Evolutionary conservation across 1,140 invertebrate genomes (phyloP).

Genomic region (Cydia amplana): DNA sequence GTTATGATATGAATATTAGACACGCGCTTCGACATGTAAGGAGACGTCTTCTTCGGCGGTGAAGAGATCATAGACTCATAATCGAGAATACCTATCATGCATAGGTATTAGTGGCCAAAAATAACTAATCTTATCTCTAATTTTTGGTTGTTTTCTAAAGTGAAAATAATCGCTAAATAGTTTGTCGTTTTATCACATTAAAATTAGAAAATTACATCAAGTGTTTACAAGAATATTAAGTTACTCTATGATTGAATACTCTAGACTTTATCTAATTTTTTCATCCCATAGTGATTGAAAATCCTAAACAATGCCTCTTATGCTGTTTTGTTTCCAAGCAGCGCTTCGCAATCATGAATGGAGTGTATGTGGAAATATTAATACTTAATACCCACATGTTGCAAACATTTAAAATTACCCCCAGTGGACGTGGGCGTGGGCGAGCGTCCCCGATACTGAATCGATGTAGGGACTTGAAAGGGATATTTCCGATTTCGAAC

Average conservation of each 20-base stretch:
- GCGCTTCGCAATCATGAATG: conserved; percentile 52
- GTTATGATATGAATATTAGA: neutral
- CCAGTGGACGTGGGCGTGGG: neutral
- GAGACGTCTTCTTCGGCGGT: neutral
- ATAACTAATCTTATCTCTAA: too few species aligned
- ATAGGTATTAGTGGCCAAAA: too few species aligned
- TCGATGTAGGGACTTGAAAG: neutral
- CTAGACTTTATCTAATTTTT: too few species aligned
- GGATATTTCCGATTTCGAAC: conserved; percentile 4
- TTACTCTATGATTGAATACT: too few species aligned
- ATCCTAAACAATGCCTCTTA: neutral
- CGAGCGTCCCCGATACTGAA: neutral
- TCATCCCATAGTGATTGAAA: neutral
- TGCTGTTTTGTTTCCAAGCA: neutral
- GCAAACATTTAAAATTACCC: conserved; percentile 8
- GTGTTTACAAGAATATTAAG: too few species aligned
- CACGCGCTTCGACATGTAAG: neutral
- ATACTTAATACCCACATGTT: conserved; percentile 35
- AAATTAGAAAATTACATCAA: too few species aligned
- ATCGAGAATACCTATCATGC: too few species aligned
- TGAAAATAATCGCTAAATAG: too few species aligned
- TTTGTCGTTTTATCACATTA: too few species aligned
- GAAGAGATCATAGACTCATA: neutral
- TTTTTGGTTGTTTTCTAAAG: too few species aligned
- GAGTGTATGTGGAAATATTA: conserved; percentile 46